Base-by-base conservation (phyloP, 2,113 vertebrate species). In the Myrmophylax atrothorax region DNA sequence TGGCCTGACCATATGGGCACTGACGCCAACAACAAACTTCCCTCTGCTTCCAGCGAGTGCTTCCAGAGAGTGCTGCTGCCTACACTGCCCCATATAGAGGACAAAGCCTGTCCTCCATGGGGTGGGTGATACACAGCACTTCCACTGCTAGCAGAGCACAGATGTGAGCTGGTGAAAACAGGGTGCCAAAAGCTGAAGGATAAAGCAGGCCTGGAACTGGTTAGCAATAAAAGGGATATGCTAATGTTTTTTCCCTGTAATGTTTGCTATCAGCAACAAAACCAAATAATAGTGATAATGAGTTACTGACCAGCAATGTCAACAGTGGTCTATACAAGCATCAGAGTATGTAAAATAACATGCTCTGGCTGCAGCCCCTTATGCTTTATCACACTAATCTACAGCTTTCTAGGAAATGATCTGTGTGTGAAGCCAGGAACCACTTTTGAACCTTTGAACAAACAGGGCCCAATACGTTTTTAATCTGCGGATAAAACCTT, bases 331-430 rank as follows among this genome's bases (percentile, higher is more conserved):
- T 76, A 58, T 73, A 94, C 35, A 90, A 93, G 64, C 87, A 90
- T 76, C 84, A 90, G 69, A 84, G 75, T 59, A 81, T 94, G 80
- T 88, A 96, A 89, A 93, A 96, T 84, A 96, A 90, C 62, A 92
- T 78, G 80, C 49, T 91, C 76, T 94, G 87, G 90, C 91, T 97
- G 94, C 66, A 90, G 89, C 74, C 53, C 69, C 87, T 35, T 47
- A 13, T 2, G 7, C 85, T 94, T 92, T 88, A 95, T 93, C 97
- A 96, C 85, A 90, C 95, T 68, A 94, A 81, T 76, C 95, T 77
- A 91, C 17, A 85, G 47, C 95, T 97, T 97, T 92, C 94, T 96
- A 97, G 87, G 90, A 97, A 98, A 91, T 52, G 1, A 96, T 89
- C 69, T 95, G 86, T 59, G 70, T 88, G 49, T 50, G 42, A 73